These are phyloP conservation scores for Ormyrus nitidulus DNA, from an alignment of 2,888 invertebrate species.

Conservation along the genomic window DNA sequence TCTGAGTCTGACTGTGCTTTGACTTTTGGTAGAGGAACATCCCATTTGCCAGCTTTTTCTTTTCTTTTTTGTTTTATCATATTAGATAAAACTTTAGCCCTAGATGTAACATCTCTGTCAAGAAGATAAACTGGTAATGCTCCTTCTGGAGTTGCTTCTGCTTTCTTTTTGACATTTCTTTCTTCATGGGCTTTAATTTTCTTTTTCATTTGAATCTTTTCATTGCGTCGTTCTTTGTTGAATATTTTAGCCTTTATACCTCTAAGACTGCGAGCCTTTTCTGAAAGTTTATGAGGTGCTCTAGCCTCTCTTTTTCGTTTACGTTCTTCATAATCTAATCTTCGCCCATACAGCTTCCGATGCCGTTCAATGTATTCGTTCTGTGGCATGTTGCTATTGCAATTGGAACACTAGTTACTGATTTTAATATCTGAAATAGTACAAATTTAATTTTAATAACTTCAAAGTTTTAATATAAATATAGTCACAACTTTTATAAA, in stretches of 20 bases:
- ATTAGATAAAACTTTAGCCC: conserved; percentile 97
- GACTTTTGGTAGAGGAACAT: conserved; percentile 99
- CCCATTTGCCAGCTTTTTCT: conserved; percentile 99
- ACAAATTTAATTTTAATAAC: conserved; percentile 41
- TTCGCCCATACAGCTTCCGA: conserved; percentile 95
- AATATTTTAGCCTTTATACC: conserved; percentile 98
- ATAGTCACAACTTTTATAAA: neutral
- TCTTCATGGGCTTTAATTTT: conserved; percentile 98
- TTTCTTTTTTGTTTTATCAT: conserved; percentile 99
- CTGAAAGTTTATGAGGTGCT: conserved; percentile 92
- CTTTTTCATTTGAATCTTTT: conserved; percentile 99
- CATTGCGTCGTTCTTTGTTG: conserved; percentile 96
- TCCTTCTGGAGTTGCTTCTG: conserved; percentile 90
- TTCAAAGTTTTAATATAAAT: neutral
- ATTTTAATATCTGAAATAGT: conserved; percentile 54
- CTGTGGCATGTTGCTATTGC: conserved; percentile 87
- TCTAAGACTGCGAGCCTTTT: conserved; percentile 92
- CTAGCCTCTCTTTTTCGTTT: conserved; percentile 97
- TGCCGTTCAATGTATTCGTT: conserved; percentile 99
- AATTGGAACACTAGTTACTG: conserved; percentile 38
- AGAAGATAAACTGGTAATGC: conserved; percentile 97
- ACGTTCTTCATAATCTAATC: conserved; percentile 98
- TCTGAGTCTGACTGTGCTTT: conserved; percentile 97
- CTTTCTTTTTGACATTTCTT: conserved; percentile 89
- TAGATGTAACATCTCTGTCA: conserved; percentile 95